Conservation (phyloP, 1,140 invertebrate genomes). For the Zaprionus africanus region DNA sequence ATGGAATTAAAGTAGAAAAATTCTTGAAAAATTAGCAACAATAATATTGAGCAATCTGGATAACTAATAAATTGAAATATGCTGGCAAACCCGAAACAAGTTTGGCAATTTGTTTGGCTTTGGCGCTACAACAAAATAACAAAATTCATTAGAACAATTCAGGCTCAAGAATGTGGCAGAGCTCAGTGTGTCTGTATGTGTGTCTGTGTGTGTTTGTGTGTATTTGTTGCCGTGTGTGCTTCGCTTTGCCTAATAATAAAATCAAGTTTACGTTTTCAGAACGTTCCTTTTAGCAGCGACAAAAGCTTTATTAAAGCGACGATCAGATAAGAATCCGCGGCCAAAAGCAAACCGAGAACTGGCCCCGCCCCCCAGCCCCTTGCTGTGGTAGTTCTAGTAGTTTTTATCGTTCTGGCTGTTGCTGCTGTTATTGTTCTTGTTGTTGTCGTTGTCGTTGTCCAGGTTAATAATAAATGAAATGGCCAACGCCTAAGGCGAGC, state of each 20-base stretch:
- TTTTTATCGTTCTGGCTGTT: constrained; percentile 7
- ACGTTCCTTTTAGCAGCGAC: constrained; percentile 63
- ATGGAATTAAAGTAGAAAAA: constrained; percentile 18
- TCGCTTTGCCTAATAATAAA: constrained; percentile 72
- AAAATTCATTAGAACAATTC: constrained; percentile 82
- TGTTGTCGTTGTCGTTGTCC: constrained; percentile 16
- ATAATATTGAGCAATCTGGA: constrained; percentile 66
- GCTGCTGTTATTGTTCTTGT: constrained; percentile 16
- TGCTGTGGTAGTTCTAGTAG: constrained; percentile 5
- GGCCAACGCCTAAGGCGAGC: constrained; percentile 75
- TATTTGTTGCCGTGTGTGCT: constrained; percentile 1
- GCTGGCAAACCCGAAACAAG: constrained; percentile 52
- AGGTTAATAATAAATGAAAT: constrained; percentile 70
- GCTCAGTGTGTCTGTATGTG: constrained; percentile 8
- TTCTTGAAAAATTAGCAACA: constrained; percentile 43
- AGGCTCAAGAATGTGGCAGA: constrained; percentile 71
- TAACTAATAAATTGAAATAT: constrained; percentile 54
- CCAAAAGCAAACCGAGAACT: constrained; percentile 34
- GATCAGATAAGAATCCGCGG: constrained; percentile 72
- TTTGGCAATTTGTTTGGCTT: constrained; percentile 70
- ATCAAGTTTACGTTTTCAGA: constrained; percentile 76
- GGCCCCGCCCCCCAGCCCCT: background rate
- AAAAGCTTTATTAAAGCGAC: constrained; percentile 78
- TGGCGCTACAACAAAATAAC: constrained; percentile 50
- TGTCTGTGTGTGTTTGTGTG: constrained; percentile 3